phyloP scores from a whole-genome alignment of 2,888 invertebrate species.

The Cordilura impudica region DNA sequence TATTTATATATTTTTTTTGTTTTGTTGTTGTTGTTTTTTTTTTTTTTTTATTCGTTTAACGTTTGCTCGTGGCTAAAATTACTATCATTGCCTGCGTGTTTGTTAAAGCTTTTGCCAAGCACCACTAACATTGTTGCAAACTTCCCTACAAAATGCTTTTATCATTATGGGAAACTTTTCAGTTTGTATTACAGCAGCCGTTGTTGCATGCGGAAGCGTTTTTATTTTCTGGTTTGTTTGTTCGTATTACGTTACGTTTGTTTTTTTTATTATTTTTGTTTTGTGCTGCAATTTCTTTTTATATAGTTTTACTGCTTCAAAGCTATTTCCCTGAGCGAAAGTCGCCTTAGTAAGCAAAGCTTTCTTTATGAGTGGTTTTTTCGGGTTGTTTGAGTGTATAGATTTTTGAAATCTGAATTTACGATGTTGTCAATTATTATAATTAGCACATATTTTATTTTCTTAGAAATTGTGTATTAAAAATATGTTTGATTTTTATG shows the following conservation, averaged over 20 bases:
- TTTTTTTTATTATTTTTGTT: slow-evolving; percentile 17
- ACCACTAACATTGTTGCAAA: not conserved
- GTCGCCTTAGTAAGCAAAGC: slow-evolving; percentile 37
- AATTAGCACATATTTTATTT: not conserved
- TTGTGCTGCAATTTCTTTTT: slow-evolving; percentile 18
- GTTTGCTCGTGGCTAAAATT: slow-evolving; percentile 18
- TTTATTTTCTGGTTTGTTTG: slow-evolving; percentile 37
- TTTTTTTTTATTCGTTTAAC: slow-evolving; percentile 5
- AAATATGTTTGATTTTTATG: not conserved
- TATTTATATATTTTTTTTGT: too few species aligned
- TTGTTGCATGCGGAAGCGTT: slow-evolving; percentile 59
- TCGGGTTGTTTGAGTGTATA: not conserved
- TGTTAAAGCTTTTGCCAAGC: slow-evolving; percentile 23
- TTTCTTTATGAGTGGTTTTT: slow-evolving; percentile 38
- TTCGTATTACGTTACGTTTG: slow-evolving; percentile 57
- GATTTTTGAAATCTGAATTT: not conserved
- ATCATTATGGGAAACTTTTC: slow-evolving; percentile 54
- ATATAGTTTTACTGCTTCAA: not conserved
- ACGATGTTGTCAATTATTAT: not conserved
- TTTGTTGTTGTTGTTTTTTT: not conserved
- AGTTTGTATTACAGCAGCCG: slow-evolving; percentile 54
- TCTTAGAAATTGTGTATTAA: not conserved
- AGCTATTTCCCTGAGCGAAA: slow-evolving; percentile 16
- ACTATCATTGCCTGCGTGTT: not conserved
- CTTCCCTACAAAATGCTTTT: not conserved